phyloP scores from a whole-genome alignment of 2,113 vertebrate species.

The Muntiacus reevesi region DNA sequence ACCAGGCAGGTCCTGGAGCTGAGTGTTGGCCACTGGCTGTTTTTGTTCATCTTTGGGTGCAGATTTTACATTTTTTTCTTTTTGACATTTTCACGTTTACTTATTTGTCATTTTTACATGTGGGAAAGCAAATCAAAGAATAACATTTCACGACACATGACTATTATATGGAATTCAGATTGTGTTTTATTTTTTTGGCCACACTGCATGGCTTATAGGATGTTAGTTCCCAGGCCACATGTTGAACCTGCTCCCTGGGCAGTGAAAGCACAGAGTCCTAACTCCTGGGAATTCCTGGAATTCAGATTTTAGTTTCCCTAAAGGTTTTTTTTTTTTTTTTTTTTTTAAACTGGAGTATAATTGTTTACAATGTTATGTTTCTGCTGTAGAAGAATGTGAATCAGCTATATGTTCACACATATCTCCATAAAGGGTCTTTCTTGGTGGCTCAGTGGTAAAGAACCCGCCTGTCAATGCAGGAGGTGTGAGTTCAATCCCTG shows the following conservation, averaged over 20 bases:
- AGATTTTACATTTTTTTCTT: neutral
- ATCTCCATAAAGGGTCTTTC: neutral
- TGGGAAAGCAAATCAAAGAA: neutral
- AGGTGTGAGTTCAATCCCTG: neutral
- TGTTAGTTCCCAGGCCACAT: neutral
- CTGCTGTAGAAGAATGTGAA: neutral
- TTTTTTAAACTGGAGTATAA: neutral
- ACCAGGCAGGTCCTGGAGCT: neutral
- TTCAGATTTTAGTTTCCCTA: no score
- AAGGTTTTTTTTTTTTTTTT: neutral
- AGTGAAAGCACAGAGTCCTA: neutral
- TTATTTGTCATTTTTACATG: neutral
- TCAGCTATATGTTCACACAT: fast-evolving
- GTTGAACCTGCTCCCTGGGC: neutral
- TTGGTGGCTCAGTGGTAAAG: neutral
- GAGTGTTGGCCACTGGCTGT: no score
- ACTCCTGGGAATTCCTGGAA: neutral
- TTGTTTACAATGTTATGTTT: neutral
- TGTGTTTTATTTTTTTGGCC: neutral
- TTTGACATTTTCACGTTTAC: neutral
- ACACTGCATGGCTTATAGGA: neutral
- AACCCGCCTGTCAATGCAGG: neutral
- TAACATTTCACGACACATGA: neutral
- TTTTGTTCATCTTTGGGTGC: neutral
- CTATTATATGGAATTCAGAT: neutral